Evolutionary conservation across 2,888 invertebrate genomes (phyloP).

Genomic region (Dolomedes plantarius): DNA sequence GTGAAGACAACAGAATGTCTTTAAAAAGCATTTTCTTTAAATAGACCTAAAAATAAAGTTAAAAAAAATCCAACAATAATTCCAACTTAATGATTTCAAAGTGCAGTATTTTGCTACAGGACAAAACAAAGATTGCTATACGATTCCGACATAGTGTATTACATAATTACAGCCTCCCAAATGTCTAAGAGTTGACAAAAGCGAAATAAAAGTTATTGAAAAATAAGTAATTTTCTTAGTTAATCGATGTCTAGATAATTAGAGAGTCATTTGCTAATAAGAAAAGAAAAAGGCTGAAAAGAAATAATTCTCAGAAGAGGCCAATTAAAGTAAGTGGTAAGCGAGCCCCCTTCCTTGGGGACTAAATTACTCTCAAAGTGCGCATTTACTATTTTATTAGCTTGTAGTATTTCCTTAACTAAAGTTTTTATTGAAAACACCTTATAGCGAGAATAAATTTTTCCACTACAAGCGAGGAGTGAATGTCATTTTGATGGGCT

Average conservation of each 20-base stretch:
- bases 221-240: neutral
- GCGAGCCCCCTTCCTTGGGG: neutral
- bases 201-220: too few species aligned
- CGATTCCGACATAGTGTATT: too few species aligned
- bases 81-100: too few species aligned
- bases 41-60: too few species aligned
- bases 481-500: neutral
- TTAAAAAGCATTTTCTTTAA: too few species aligned
- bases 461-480: neutral
- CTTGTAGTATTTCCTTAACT: neutral
- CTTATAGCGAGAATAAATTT: neutral
- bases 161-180: too few species aligned
- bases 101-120: too few species aligned
- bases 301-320: neutral
- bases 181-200: too few species aligned
- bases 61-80: too few species aligned
- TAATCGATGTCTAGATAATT: neutral
- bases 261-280: slow-evolving; percentile 4
- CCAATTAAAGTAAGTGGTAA: slow-evolving; percentile 5
- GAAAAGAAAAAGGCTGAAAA: neutral
- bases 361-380: neutral
- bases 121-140: too few species aligned
- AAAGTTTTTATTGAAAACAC: neutral
- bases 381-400: neutral
- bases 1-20: too few species aligned